Conservation (phyloP, 2,113 vertebrate genomes). For the Ctenodactylus gundi region DNA sequence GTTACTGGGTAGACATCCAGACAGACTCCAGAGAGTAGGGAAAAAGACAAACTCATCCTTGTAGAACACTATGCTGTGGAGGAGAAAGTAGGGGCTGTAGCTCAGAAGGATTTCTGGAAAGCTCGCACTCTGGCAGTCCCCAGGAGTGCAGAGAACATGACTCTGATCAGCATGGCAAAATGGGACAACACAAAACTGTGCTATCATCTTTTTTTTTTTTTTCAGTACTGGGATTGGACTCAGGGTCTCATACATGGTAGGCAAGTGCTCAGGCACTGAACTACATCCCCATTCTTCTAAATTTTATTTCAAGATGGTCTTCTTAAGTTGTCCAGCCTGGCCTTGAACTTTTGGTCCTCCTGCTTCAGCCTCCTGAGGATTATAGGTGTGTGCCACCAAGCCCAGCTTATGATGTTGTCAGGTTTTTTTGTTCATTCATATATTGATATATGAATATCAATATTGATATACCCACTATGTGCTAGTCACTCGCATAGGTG, state of each 20-base stretch:
- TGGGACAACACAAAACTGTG: background rate
- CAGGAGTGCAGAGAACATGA: background rate
- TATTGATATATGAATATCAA: too few species aligned
- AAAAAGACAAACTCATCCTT: background rate
- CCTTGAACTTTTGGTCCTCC: background rate
- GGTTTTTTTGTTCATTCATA: background rate
- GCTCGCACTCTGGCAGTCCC: background rate
- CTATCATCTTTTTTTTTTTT: background rate
- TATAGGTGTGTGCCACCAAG: background rate
- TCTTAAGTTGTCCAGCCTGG: background rate
- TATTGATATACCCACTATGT: background rate
- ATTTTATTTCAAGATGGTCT: background rate
- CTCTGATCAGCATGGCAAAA: background rate
- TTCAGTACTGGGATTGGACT: background rate
- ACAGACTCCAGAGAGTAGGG: background rate
- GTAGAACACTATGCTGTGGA: background rate
- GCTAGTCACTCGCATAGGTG: constrained; percentile 6
- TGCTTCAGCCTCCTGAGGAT: background rate
- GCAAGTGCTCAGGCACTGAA: background rate
- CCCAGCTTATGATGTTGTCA: background rate
- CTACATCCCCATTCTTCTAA: background rate
- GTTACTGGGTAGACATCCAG: background rate
- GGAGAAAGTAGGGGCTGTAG: background rate
- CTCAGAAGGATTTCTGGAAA: background rate
- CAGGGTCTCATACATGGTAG: background rate